These are phyloP conservation scores for Dendronephthya gigantea DNA, from an alignment of 64 coral and sea anemone genomes.

Conservation along the genomic window DNA sequence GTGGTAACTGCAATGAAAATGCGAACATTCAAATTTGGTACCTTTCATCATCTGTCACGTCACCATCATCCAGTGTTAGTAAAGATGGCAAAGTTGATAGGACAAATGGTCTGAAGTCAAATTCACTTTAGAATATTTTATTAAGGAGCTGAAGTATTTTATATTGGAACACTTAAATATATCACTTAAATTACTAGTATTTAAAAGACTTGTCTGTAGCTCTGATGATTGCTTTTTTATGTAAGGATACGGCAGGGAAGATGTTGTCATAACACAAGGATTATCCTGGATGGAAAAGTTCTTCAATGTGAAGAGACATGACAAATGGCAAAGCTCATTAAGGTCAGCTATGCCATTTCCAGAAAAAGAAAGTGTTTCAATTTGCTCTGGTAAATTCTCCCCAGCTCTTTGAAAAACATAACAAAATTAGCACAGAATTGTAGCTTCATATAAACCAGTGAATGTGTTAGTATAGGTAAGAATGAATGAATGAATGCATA, in stretches of 20 bases:
- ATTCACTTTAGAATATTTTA: slow-evolving; percentile 26
- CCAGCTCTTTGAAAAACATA: neutral
- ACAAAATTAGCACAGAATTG: neutral
- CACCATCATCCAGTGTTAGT: slow-evolving; percentile 46
- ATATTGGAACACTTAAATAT: neutral
- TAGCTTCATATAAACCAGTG: neutral
- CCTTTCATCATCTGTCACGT: slow-evolving; percentile 51
- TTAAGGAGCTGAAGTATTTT: slow-evolving; percentile 4
- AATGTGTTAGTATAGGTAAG: neutral
- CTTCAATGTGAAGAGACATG: slow-evolving; percentile 44
- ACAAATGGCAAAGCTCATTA: slow-evolving; percentile 59
- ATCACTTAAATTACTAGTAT: neutral
- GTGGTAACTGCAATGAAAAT: neutral
- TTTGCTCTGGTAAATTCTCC: slow-evolving; percentile 29
- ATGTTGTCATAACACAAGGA: slow-evolving; percentile 43
- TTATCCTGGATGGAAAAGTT: slow-evolving; percentile 66
- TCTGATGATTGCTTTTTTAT: neutral
- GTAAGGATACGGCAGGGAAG: slow-evolving; percentile 14
- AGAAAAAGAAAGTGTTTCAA: slow-evolving; percentile 70
- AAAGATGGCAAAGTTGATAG: slow-evolving; percentile 41
- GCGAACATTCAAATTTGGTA: neutral
- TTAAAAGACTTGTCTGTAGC: neutral
- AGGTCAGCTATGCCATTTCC: slow-evolving; percentile 77
- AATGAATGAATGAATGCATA: neutral
- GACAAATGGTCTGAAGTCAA: slow-evolving; percentile 66